Conservation (phyloP, 2,113 vertebrate species). For the Phyllostomus hastatus region DNA sequence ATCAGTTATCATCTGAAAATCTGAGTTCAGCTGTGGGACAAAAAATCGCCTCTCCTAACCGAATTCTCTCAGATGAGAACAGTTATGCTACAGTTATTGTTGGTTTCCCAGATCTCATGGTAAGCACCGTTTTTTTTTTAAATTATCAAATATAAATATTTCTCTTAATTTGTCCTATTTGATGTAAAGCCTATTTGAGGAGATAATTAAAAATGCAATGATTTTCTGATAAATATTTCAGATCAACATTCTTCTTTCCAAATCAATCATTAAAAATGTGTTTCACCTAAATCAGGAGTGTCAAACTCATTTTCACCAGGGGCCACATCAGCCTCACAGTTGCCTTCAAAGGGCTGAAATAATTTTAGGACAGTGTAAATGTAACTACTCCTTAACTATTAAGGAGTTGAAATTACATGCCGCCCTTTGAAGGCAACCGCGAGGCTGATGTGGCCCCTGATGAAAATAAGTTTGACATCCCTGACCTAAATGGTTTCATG, state of each 20-base stretch:
- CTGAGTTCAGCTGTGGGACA: conserved; percentile 92
- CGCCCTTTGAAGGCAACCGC: too few species aligned
- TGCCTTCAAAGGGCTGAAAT: too few species aligned
- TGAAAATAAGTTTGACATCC: too few species aligned
- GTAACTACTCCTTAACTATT: too few species aligned
- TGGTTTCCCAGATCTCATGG: conserved; percentile 97
- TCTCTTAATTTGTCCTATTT: not conserved
- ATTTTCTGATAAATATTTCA: conserved; percentile 29
- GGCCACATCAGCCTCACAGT: too few species aligned
- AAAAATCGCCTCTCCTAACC: conserved; percentile 94
- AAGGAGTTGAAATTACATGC: too few species aligned
- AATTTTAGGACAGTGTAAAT: too few species aligned
- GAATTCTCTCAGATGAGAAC: conserved; percentile 87
- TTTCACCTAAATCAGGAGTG: not conserved
- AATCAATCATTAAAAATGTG: not conserved
- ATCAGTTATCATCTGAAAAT: conserved; percentile 92
- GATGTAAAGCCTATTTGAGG: not conserved
- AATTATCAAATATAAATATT: conserved; percentile 8
- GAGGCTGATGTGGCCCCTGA: too few species aligned
- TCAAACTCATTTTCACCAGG: too few species aligned
- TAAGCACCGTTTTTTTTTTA: conserved; percentile 77
- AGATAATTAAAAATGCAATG: not conserved
- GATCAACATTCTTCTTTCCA: conserved; percentile 8
- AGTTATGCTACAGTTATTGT: conserved; percentile 89
- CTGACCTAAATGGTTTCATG: not conserved